Base-by-base conservation (phyloP, 2,113 vertebrate genomes). In the Passer montanus region DNA sequence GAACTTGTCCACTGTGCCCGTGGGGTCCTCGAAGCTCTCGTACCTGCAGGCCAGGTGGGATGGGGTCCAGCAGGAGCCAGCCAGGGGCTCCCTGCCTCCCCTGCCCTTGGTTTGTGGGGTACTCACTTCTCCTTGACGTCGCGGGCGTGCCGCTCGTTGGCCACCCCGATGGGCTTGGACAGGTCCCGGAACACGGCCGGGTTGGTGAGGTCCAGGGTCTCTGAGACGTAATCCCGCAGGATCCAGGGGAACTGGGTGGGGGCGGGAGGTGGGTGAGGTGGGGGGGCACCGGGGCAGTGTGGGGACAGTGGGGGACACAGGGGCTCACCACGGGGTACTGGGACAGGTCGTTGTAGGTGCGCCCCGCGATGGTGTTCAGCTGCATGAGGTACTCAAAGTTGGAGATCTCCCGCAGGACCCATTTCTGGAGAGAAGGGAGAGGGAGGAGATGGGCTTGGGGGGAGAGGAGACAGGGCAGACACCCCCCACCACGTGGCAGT, bases 361-460 rank as follows among this genome's bases (percentile, higher is more conserved):
- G 98, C 3, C 99, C 99, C 0, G 99, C 98, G 1, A 99, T 99
- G 37, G 99, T 99, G 97, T 99, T 99, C 43, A 99, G 98, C 87
- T 99, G 99, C 99, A 99, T 99, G 91, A 99, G 98, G 96, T 99
- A 99, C 94, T 99, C 99, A 4, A 99, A 99, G 97, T 99, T 99
- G 96, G 99, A 99, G 92, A 99, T 99, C 95, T 99, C 99, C 95
- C 99, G 98, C 96, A 95, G 98, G 7, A 99, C 98, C 99, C 99
- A 99, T 99, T 99, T 99, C 99, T 99, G 97, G 67, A 87, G 78
- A 1, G 22, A 14, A 41, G 35, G 41, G 33, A 84, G 12, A 15
- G 41, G 41, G 70, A 6, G 43, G 55, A 66, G 63, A 31, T 15
- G 46, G 58, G n/a, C 3, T 33, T 3, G 39, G 18, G 4, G 5